phyloP scores from a whole-genome alignment of 2,888 invertebrate species.

The Micropterix aruncella region DNA sequence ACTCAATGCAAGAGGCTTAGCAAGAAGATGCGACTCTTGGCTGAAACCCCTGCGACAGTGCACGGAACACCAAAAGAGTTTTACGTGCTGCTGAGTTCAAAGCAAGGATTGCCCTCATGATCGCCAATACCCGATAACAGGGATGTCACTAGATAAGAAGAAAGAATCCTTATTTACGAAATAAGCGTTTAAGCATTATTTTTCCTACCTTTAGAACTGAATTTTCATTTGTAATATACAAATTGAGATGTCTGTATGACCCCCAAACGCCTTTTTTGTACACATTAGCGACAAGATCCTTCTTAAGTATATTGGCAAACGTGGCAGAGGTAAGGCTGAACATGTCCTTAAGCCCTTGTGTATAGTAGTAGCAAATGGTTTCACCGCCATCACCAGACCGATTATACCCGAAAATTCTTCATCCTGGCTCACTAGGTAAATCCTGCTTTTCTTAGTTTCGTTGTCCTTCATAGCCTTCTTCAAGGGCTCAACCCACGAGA shows the following conservation, averaged over 20 bases:
- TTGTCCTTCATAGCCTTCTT: conserved; percentile 60
- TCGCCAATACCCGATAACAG: too few species aligned
- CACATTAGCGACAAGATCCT: conserved; percentile 79
- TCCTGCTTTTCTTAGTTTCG: conserved; percentile 41
- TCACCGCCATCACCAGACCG: conserved; percentile 81
- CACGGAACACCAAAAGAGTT: too few species aligned
- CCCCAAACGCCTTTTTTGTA: conserved; percentile 76
- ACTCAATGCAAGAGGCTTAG: too few species aligned
- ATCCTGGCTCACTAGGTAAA: conserved; percentile 55
- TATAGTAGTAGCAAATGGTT: conserved; percentile 56
- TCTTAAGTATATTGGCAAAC: conserved; percentile 47
- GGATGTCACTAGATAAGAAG: too few species aligned
- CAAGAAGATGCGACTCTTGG: too few species aligned
- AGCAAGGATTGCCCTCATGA: too few species aligned
- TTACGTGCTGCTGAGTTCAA: too few species aligned
- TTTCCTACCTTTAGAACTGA: too few species aligned
- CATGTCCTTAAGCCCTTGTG: conserved; percentile 47
- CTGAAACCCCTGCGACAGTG: too few species aligned
- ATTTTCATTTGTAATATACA: conserved; percentile 32
- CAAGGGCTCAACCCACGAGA: conserved; percentile 68
- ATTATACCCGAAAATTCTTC: conserved; percentile 62
- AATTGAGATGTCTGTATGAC: conserved; percentile 64
- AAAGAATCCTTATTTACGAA: too few species aligned
- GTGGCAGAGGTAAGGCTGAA: conserved; percentile 42
- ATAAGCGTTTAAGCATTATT: too few species aligned